Evolutionary conservation across 2,797 vertebrate species (phyloP), one percentile per base, ranked within the genome.

Genomic region (Propithecus deckenii): DNA sequence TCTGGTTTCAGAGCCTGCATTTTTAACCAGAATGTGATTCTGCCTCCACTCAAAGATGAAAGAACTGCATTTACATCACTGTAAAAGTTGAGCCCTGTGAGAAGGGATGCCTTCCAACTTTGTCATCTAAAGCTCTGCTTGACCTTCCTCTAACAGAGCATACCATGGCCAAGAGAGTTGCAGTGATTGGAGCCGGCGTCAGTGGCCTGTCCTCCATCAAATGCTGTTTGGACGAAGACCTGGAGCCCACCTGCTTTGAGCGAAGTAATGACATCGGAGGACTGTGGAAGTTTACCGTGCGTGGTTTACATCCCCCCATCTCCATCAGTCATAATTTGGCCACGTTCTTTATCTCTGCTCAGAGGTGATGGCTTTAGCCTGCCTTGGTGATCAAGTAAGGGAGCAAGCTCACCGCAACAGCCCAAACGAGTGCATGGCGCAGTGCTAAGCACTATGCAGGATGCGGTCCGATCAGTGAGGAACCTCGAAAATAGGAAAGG

Each of bases 191-290:
- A 0, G 99, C 99, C 0, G 99, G 99, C 0, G 97, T 99, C 84
- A 98, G 98, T 0, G 99, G 99, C 69, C 98, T 99, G 92, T 61
- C 98, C 4, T 98, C 98, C 97, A 97, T 99, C 14, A 99, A 99
- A 90, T 98, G 99, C 89, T 99, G 99, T 97, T 96, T 99, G 97
- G 99, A 99, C 0, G 99, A 99, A 85, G 99, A 98, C 32, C 71
- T 99, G 98, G 98, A 99, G 94, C 99, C 99, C 18, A 99, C 98
- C 52, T 99, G 99, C 97, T 99, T 99, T 0, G 99, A 99, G 97
- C 98, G 98, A 97, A 99, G 99, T 41, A 88, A 97, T 46, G 98
- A 99, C 97, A 98, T 99, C 9, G 99, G 99, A 0, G 99, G 99
- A 17, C 83, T 99, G 4, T 99, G 99, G 99, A 98, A 97, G 95